Percentiles rank a stretch among this genome's conserved stretches.
These are phyloP conservation scores for Ammodytes dubius DNA, from an alignment of 2,113 vertebrate genomes.

Conservation along the genomic window DNA sequence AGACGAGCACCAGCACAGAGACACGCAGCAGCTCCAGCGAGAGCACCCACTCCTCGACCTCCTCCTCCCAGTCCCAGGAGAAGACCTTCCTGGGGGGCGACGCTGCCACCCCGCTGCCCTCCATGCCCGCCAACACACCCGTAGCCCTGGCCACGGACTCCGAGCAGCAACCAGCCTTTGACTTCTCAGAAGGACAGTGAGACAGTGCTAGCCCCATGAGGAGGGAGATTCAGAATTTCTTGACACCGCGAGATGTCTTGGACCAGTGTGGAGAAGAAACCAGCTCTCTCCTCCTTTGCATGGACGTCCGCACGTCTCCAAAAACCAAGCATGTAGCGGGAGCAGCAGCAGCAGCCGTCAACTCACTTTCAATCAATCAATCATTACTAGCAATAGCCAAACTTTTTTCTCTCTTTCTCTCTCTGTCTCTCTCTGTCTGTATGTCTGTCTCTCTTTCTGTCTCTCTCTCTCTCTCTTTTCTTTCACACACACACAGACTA, in stretches of 20 bases:
- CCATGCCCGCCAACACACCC: conserved; percentile 69
- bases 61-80: conserved; percentile 91
- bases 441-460: no score
- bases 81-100: conserved; percentile 82
- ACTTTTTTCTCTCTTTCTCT: conserved; percentile 21
- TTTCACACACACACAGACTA: conserved; percentile 48
- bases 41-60: conserved; percentile 95
- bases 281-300: conserved; percentile 69
- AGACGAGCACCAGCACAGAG: conserved; percentile 98
- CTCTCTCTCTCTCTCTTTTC: conserved; percentile 21
- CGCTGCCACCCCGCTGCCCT: conserved; percentile 67
- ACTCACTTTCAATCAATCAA: conserved; percentile 62
- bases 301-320: conserved; percentile 70
- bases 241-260: conserved; percentile 4
- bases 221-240: conserved; percentile 20
- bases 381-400: conserved; percentile 79
- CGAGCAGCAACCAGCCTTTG: conserved; percentile 77
- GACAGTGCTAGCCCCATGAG: background rate
- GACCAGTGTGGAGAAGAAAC: conserved; percentile 20
- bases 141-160: conserved; percentile 63
- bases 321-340: conserved; percentile 77
- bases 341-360: conserved; percentile 69
- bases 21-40: conserved; percentile 98
- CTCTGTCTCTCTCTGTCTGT: no score
- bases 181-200: conserved; percentile 78